phyloP scores from a whole-genome alignment of 1,140 invertebrate species.

The Panulirus ornatus region DNA sequence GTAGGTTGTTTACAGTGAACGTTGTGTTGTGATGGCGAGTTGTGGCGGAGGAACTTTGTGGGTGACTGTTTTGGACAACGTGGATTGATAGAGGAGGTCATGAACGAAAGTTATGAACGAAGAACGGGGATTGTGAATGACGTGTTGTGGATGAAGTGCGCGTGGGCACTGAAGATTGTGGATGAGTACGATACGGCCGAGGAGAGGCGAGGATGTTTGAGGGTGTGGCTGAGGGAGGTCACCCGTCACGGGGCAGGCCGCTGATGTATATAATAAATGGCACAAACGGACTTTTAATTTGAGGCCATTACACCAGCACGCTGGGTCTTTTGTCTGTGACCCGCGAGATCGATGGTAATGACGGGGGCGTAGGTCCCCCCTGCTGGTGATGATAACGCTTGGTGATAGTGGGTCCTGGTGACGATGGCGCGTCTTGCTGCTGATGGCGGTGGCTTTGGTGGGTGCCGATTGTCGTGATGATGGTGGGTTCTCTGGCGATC shows the following conservation, averaged over 20 bases:
- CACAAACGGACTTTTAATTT: slow-evolving; percentile 48
- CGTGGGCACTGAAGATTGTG: too few species aligned
- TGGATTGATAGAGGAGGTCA: too few species aligned
- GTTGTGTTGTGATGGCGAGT: too few species aligned
- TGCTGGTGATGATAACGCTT: background rate
- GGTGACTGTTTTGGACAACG: too few species aligned
- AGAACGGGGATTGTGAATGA: too few species aligned
- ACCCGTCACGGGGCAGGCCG: background rate
- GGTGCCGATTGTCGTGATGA: background rate
- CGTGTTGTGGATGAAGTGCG: too few species aligned
- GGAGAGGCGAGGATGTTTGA: too few species aligned
- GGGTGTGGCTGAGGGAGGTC: too few species aligned
- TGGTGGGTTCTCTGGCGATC: background rate
- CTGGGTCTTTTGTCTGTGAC: slow-evolving; percentile 8
- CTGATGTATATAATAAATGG: background rate
- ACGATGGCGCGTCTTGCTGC: background rate
- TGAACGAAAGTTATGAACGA: too few species aligned
- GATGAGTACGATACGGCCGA: too few species aligned
- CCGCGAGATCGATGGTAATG: slow-evolving; percentile 10
- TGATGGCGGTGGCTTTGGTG: background rate
- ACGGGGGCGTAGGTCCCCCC: background rate
- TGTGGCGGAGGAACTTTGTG: too few species aligned
- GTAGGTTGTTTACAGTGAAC: too few species aligned
- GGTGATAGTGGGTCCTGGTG: background rate
- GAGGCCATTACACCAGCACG: background rate